Percentiles rank a stretch among this genome's conserved stretches.
These are phyloP conservation scores for Cygnus buccinator DNA, from an alignment of 2,113 vertebrate genomes.

Conservation along the genomic window DNA sequence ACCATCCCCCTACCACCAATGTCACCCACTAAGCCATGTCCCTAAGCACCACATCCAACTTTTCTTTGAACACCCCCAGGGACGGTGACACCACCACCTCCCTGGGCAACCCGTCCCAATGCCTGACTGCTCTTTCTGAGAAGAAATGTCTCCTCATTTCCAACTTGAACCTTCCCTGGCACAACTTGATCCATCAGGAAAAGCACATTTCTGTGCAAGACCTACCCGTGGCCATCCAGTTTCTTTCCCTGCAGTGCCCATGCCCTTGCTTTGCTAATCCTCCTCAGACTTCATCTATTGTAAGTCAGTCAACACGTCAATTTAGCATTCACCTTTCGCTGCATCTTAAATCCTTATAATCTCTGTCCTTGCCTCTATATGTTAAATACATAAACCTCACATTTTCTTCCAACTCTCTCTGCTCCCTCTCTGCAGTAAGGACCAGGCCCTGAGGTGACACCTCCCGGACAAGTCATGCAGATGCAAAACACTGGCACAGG, in stretches of 20 bases:
- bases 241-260: background rate
- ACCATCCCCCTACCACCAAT: no score
- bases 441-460: background rate
- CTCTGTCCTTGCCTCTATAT: constrained; percentile 36
- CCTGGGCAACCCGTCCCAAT: no score
- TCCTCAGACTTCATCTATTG: constrained; percentile 64
- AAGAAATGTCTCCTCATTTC: no score
- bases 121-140: no score
- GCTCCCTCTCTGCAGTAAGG: background rate
- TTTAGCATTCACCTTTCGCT: constrained; percentile 70
- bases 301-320: constrained; percentile 67
- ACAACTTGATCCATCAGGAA: background rate
- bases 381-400: constrained; percentile 50
- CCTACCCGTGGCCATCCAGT: constrained; percentile 1
- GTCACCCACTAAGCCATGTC: no score
- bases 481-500: background rate
- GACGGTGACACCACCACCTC: no score
- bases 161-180: no score
- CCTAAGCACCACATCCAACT: no score
- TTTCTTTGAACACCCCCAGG: no score
- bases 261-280: constrained; percentile 62
- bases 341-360: constrained; percentile 68
- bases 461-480: background rate
- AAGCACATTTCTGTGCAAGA: background rate
- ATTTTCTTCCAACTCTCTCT: background rate